Conservation (phyloP, 2,113 vertebrate genomes). For the Cairina moschata region DNA sequence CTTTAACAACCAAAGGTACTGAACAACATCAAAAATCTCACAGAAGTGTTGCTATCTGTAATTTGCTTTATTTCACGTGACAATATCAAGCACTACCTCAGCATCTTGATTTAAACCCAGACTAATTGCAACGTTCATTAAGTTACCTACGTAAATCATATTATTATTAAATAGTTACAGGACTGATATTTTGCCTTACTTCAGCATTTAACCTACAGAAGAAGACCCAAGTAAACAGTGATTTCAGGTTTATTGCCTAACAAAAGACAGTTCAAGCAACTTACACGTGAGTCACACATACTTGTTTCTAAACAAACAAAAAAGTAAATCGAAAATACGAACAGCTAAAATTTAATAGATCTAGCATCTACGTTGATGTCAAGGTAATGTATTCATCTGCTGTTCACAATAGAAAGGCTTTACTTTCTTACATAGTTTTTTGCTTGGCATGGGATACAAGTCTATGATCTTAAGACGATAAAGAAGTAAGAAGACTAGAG, state of each 20-base stretch:
- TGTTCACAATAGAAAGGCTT: background rate
- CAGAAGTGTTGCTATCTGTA: no score
- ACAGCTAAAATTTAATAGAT: background rate
- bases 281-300: background rate
- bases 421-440: background rate
- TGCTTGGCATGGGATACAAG: background rate
- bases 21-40: no score
- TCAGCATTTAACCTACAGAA: background rate
- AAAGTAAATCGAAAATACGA: background rate
- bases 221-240: background rate
- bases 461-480: conserved; percentile 19
- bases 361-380: background rate
- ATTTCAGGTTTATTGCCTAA: background rate
- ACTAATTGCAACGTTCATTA: background rate
- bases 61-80: background rate
- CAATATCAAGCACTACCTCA: background rate
- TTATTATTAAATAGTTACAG: background rate
- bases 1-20: background rate
- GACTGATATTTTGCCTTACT: background rate
- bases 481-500: conserved; percentile 30
- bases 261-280: background rate
- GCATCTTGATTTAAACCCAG: background rate
- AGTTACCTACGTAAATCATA: background rate
- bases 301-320: background rate
- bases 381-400: background rate